These are phyloP conservation scores for Silvanus unidentatus DNA, from an alignment of 2,888 invertebrate genomes.

Conservation along the genomic window DNA sequence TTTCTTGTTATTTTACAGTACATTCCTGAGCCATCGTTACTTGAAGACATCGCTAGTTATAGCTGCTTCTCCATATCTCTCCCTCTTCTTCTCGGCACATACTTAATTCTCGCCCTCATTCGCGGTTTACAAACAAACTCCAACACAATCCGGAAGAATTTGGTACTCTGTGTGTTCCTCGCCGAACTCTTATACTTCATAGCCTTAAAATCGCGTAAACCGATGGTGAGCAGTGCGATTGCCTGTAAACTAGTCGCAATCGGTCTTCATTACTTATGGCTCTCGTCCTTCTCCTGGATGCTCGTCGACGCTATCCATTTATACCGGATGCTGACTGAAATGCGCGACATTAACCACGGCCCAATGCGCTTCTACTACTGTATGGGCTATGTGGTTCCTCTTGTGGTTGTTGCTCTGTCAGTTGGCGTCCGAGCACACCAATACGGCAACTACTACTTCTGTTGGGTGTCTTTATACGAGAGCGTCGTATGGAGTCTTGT, in stretches of 20 bases:
- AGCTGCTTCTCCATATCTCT: constrained; percentile 82
- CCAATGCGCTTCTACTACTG: constrained; percentile 89
- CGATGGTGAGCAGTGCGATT: constrained; percentile 80
- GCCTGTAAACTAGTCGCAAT: constrained; percentile 86
- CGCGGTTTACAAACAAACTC: constrained; percentile 82
- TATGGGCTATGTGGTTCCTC: constrained; percentile 87
- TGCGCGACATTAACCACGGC: constrained; percentile 93
- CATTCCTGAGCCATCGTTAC: constrained; percentile 78
- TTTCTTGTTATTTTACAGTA: constrained; percentile 49
- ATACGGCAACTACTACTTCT: constrained; percentile 93
- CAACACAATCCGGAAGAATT: constrained; percentile 89
- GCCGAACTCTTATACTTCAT: constrained; percentile 81
- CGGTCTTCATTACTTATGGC: constrained; percentile 88
- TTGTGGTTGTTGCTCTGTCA: constrained; percentile 83
- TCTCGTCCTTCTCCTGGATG: constrained; percentile 86
- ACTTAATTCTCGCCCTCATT: constrained; percentile 74
- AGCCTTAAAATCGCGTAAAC: constrained; percentile 75
- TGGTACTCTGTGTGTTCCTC: constrained; percentile 84
- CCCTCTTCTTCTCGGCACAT: constrained; percentile 69
- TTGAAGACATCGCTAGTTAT: constrained; percentile 84
- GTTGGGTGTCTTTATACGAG: constrained; percentile 92
- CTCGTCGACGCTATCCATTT: constrained; percentile 89
- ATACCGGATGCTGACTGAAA: constrained; percentile 89
- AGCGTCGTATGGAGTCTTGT: constrained; percentile 94
- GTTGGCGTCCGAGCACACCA: constrained; percentile 91